A percentile compares a stretch with the other conserved stretches of the same genome.
Conservation (phyloP, 2,888 invertebrate genomes). For the Trichogramma evanescens region DNA sequence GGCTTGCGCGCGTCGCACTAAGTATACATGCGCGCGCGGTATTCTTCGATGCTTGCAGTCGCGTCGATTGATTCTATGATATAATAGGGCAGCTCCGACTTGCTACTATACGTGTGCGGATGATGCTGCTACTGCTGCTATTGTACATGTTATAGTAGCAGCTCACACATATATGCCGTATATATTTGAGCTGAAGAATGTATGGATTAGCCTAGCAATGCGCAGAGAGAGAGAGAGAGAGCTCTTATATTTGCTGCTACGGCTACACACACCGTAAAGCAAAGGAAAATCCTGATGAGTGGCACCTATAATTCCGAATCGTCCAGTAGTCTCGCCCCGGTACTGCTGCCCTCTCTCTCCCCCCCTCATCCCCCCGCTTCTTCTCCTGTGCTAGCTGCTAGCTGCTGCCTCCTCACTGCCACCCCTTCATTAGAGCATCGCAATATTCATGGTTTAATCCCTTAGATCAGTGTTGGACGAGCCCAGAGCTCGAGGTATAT, state of each 20-base stretch:
- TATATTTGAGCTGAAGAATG: neutral
- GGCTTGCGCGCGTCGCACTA: too few species aligned
- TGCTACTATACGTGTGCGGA: neutral
- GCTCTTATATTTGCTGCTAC: conserved; percentile 10
- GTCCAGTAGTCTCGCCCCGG: neutral
- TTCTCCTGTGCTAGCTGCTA: too few species aligned
- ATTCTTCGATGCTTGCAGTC: too few species aligned
- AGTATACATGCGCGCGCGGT: too few species aligned
- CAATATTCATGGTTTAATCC: conserved; percentile 47
- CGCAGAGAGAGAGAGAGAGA: neutral
- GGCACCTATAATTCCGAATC: conserved; percentile 28
- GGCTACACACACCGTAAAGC: neutral
- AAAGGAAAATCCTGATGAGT: conserved; percentile 32
- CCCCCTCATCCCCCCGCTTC: too few species aligned
- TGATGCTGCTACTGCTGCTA: too few species aligned
- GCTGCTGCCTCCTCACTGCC: conserved; percentile 28
- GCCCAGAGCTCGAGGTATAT: too few species aligned
- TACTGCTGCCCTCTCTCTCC: neutral
- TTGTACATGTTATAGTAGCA: too few species aligned
- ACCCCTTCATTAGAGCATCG: conserved; percentile 42
- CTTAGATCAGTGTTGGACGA: conserved; percentile 43
- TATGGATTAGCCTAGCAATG: conserved; percentile 15
- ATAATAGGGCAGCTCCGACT: neutral
- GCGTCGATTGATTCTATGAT: too few species aligned
- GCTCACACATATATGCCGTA: too few species aligned